Base-by-base conservation (phyloP, 1,140 invertebrate genomes). In the Ceratosolen solmsi region DNA sequence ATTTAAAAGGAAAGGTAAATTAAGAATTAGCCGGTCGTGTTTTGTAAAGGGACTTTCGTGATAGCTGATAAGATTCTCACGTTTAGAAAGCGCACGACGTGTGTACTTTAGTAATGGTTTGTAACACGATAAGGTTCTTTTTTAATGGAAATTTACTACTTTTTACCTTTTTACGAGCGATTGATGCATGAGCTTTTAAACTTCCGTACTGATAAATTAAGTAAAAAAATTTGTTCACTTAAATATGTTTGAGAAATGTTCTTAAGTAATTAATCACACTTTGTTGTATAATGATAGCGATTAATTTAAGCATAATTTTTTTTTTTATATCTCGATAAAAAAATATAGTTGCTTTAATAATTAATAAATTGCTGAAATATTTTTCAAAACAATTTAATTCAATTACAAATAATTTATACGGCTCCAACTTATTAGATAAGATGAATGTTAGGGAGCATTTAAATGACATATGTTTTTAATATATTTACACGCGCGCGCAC, bases 51-150 rank as follows among this genome's bases (percentile, higher is more conserved):
- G 68, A 72, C 78, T 72, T 58, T 71, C 68, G 25, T 74, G 79
- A 80, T 80, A 80, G 63, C 27, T 20, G 79, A 80, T 80, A 80
- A 80, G 79, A 80, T 80, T 74, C 58, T 80, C 70, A 74, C 58
- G 71, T 74, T 79, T 73, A 73, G 79, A 80, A 80, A 80, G 79
- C 71, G 68, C 49, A 38, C 63, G 60, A 33, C 38, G 15, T 46
- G 11, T 33, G 17, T 30, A 22, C 2, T 27, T 49, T 27, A 73
- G n/a, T 74, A 51, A 65, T 33, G 38, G 41, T 63, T 60, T 22
- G 33, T 27, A n/a, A 30, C 5, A 36, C 49, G 77, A 71, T 71
- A 71, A 71, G 49, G 36, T 41, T 11, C 30, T 51, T 72, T 79
- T 60, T 79, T 38, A 54, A 13, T 41, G 36, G 1, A 54, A 51